Conservation (phyloP, 2,888 invertebrate genomes). For the Ecliptopera silaceata region DNA sequence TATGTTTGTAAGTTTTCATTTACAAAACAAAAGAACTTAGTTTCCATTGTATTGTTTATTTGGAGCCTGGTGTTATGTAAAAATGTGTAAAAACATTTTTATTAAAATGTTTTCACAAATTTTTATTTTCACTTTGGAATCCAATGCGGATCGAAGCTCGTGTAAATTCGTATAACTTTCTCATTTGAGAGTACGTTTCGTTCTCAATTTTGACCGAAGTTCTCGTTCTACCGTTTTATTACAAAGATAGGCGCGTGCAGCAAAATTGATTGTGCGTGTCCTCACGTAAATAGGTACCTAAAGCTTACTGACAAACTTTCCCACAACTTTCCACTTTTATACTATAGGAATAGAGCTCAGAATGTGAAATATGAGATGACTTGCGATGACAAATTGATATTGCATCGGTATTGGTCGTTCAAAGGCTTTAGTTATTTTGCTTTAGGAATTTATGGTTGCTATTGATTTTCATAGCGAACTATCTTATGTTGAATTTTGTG, state of each 20-base stretch:
- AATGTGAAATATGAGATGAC: slow-evolving; percentile 10
- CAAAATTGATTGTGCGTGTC: slow-evolving; percentile 65
- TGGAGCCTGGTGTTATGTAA: too few relatives aligned
- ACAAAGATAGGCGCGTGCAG: slow-evolving; percentile 60
- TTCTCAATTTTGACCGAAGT: slow-evolving; percentile 29
- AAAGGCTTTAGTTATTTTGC: slow-evolving; percentile 28
- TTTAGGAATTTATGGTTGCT: slow-evolving; percentile 34
- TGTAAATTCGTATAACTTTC: background rate
- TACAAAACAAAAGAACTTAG: too few relatives aligned
- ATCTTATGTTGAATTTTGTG: too few relatives aligned
- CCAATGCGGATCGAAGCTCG: background rate
- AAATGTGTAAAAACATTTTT: too few relatives aligned
- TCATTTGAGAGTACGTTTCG: background rate
- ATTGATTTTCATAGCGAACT: too few relatives aligned
- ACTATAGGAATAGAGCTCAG: slow-evolving; percentile 16
- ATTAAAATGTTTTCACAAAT: background rate
- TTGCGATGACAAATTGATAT: slow-evolving; percentile 57
- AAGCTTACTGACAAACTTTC: background rate
- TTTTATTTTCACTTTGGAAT: background rate
- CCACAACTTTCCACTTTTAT: slow-evolving; percentile 15
- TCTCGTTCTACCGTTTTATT: slow-evolving; percentile 54
- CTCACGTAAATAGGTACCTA: slow-evolving; percentile 50
- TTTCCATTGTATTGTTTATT: too few relatives aligned
- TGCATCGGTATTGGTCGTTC: slow-evolving; percentile 45
- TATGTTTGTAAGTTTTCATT: too few relatives aligned